These are phyloP conservation scores for Myiopsitta monachus DNA, from an alignment of 2,113 vertebrate genomes.

Conservation along the genomic window DNA sequence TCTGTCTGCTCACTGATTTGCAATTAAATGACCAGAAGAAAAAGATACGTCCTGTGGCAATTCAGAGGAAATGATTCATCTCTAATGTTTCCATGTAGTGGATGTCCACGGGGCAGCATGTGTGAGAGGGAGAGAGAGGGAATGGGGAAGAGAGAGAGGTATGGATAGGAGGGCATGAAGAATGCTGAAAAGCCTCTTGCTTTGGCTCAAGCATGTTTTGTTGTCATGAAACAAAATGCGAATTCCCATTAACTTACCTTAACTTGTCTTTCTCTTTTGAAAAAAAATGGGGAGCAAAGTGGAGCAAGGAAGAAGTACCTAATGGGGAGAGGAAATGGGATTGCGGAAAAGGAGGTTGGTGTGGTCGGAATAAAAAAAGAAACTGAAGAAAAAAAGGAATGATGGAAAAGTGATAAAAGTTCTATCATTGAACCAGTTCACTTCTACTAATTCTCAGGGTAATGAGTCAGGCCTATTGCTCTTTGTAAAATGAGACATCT, in stretches of 20 bases:
- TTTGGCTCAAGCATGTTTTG: background rate
- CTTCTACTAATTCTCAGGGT: background rate
- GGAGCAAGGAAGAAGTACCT: background rate
- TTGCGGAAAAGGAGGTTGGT: background rate
- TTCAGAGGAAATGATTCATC: constrained; percentile 43
- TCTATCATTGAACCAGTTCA: background rate
- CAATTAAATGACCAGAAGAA: constrained; percentile 71
- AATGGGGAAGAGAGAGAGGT: background rate
- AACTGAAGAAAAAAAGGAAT: background rate
- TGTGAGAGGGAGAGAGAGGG: background rate
- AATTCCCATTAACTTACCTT: background rate
- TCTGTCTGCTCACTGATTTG: constrained; percentile 53
- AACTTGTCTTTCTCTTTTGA: background rate
- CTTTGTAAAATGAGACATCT: background rate
- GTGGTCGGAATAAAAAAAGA: background rate
- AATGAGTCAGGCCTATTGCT: background rate
- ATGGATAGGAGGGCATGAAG: background rate
- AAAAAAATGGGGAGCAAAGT: background rate
- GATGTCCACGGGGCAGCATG: background rate
- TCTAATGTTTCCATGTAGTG: constrained; percentile 24
- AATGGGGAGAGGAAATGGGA: background rate
- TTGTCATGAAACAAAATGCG: background rate
- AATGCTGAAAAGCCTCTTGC: background rate
- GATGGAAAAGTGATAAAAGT: background rate
- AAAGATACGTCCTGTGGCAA: constrained; percentile 46